These are phyloP conservation scores for Papilio machaon DNA, from an alignment of 1,140 invertebrate species.

Conservation along the genomic window DNA sequence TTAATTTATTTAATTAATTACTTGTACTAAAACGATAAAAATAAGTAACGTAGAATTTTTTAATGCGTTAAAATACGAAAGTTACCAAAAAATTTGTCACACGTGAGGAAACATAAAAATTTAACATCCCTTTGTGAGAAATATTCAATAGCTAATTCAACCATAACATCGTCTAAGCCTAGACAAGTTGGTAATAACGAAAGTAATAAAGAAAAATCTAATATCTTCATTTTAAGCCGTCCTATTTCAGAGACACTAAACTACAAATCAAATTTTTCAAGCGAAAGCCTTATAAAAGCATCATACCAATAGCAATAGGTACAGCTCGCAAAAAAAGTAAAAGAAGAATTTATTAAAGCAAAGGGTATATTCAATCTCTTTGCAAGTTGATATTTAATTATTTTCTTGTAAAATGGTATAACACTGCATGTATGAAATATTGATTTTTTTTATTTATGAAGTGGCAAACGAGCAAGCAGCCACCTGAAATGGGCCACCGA, in stretches of 20 bases:
- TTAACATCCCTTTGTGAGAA: not conserved
- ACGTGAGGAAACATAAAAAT: not conserved
- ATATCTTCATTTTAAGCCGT: slow-evolving; percentile 29
- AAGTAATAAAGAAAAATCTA: slow-evolving; percentile 9
- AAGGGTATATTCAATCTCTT: not conserved
- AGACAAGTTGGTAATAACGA: not conserved
- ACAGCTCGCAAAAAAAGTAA: not conserved
- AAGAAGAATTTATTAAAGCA: not conserved
- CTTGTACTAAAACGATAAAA: too few species aligned
- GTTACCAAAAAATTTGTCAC: slow-evolving; percentile 10
- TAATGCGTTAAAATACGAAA: not conserved
- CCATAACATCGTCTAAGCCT: not conserved
- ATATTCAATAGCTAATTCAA: slow-evolving; percentile 17
- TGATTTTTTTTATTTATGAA: too few species aligned
- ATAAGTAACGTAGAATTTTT: too few species aligned
- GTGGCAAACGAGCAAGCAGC: too few species aligned
- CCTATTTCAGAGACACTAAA: slow-evolving; percentile 4
- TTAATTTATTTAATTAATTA: not conserved
- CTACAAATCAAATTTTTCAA: slow-evolving; percentile 14
- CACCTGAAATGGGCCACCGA: too few species aligned
- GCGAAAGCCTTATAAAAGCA: slow-evolving; percentile 7
- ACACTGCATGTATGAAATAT: too few species aligned
- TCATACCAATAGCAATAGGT: not conserved
- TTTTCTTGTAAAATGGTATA: not conserved
- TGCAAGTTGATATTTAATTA: not conserved